Percentiles rank a stretch among this genome's conserved stretches.
phyloP scores from a whole-genome alignment of 2,797 vertebrate species.

The Petrocephalus sullivani region DNA sequence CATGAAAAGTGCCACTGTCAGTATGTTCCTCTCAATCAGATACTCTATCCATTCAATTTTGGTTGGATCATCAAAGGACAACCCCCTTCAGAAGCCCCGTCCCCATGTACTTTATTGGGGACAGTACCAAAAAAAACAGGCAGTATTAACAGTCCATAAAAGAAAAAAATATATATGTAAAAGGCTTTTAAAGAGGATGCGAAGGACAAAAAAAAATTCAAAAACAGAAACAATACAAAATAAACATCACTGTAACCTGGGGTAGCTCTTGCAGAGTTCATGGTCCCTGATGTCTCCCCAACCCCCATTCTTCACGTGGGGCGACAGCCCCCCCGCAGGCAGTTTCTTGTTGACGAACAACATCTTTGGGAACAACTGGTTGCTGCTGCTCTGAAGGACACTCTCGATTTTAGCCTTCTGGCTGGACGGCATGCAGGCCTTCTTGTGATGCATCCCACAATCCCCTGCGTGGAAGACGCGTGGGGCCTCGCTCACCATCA shows the following conservation, averaged over 20 bases:
- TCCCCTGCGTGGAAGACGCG: slow-evolving; percentile 91
- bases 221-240: slow-evolving; percentile 10
- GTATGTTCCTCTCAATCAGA: slow-evolving; percentile 28
- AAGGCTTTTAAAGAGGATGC: slow-evolving; percentile 71
- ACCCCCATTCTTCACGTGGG: slow-evolving; percentile 93
- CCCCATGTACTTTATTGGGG: slow-evolving; percentile 66
- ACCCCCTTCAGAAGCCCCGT: slow-evolving; percentile 55
- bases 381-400: slow-evolving; percentile 77
- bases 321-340: slow-evolving; percentile 72
- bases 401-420: slow-evolving; percentile 90
- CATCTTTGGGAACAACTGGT: slow-evolving; percentile 86
- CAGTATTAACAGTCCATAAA: slow-evolving; percentile 71
- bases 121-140: slow-evolving; percentile 65
- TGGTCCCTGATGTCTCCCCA: slow-evolving; percentile 99
- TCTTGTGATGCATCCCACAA: slow-evolving; percentile 98
- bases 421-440: slow-evolving; percentile 76
- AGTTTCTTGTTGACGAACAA: slow-evolving; percentile 80
- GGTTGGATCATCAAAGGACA: slow-evolving; percentile 36
- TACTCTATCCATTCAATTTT: slow-evolving; percentile 25
- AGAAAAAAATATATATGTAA: slow-evolving; percentile 53
- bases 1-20: slow-evolving; percentile 13
- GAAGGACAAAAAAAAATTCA: slow-evolving; percentile 52
- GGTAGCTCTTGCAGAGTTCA: slow-evolving; percentile 97
- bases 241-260: slow-evolving; percentile 85
- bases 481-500: slow-evolving; percentile 86